Percentiles rank a stretch among this genome's conserved stretches.
Conservation (phyloP, 2,797 vertebrate genomes). For the Anguilla megastoma region DNA sequence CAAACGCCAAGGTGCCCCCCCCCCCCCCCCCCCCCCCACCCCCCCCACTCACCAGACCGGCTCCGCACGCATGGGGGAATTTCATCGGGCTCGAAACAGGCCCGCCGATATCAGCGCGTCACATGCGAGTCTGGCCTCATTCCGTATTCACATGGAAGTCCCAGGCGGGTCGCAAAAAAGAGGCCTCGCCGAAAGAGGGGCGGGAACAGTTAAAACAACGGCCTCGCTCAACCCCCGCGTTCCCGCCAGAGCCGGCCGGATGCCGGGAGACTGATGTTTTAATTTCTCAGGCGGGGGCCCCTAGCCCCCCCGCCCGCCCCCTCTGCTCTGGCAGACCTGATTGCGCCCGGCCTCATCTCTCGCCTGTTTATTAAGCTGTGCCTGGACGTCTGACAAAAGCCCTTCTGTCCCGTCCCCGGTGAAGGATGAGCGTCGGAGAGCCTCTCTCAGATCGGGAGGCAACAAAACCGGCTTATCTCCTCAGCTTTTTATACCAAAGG, state of each 20-base stretch:
- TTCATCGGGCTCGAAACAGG: not conserved
- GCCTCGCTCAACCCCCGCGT: not conserved
- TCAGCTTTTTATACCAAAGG: constrained; percentile 26
- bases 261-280: constrained; percentile 43
- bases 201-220: constrained; percentile 2
- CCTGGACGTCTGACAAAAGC: constrained; percentile 31
- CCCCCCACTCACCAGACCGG: not conserved
- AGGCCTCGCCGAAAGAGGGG: not conserved
- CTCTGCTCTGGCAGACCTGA: constrained; percentile 25
- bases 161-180: not conserved
- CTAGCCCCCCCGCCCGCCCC: not conserved
- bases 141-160: not conserved
- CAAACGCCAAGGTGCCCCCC: too few species aligned
- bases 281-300: constrained; percentile 38
- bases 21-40: too few species aligned
- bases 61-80: not conserved
- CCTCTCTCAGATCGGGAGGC: constrained; percentile 31
- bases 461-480: constrained; percentile 23
- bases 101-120: not conserved
- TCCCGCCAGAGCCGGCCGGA: not conserved
- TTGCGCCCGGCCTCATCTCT: constrained; percentile 21
- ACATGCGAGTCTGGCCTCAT: not conserved
- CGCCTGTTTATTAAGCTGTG: constrained; percentile 33
- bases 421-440: constrained; percentile 21
- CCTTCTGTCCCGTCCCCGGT: constrained; percentile 9